Evolutionary conservation across 2,113 vertebrate species (phyloP).

Genomic region (Grus americana): DNA sequence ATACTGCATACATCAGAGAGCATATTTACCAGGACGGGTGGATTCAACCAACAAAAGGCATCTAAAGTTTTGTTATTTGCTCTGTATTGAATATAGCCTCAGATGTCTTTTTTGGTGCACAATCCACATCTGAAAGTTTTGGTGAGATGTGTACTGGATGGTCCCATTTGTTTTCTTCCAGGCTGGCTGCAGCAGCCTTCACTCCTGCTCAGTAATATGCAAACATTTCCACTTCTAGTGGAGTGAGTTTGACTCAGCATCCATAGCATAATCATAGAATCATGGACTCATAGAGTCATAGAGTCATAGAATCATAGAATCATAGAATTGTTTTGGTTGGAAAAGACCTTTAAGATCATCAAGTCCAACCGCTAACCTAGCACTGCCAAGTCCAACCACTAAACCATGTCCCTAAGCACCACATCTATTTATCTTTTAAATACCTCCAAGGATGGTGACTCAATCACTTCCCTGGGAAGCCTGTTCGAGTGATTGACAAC

Average conservation of each 20-base stretch:
- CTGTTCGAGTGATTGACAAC: too few relatives aligned
- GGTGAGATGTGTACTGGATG: background rate
- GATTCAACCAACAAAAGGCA: conserved; percentile 22
- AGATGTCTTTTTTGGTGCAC: background rate
- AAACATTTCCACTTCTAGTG: background rate
- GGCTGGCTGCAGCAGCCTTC: background rate
- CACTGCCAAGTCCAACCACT: too few relatives aligned
- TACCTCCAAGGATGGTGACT: too few relatives aligned
- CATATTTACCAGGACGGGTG: background rate
- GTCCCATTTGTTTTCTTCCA: background rate
- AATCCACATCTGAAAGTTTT: background rate
- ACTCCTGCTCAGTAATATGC: background rate
- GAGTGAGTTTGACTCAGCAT: background rate
- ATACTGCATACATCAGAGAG: background rate
- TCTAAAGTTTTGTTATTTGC: conserved; percentile 2
- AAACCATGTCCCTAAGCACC: too few relatives aligned
- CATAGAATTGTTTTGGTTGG: too few relatives aligned
- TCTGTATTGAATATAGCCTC: background rate
- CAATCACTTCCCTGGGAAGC: too few relatives aligned
- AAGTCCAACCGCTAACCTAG: too few relatives aligned
- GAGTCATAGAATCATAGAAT: too few relatives aligned
- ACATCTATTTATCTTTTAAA: too few relatives aligned
- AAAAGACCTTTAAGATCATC: too few relatives aligned
- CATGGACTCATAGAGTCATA: too few relatives aligned
- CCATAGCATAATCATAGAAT: too few relatives aligned